Conservation (phyloP, 2,888 invertebrate species). For the Diachrysia chrysitis region DNA sequence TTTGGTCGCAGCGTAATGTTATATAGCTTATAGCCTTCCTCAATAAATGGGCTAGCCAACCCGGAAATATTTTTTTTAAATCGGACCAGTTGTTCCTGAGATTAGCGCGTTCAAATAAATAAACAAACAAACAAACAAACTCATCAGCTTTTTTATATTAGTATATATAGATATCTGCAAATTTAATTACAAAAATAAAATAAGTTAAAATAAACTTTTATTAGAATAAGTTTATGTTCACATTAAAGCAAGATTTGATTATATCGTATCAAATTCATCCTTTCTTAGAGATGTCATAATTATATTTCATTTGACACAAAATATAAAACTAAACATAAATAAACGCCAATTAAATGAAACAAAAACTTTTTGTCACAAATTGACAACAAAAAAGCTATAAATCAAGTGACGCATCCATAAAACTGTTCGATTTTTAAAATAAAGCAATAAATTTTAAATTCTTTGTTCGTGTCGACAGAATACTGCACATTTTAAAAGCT, state of each 20-base stretch:
- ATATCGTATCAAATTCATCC: conserved; percentile 11
- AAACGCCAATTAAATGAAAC: neutral
- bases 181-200: too few relatives aligned
- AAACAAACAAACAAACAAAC: too few relatives aligned
- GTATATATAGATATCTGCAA: too few relatives aligned
- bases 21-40: too few relatives aligned
- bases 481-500: conserved; percentile 65
- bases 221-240: conserved; percentile 29
- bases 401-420: conserved; percentile 54
- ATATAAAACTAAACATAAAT: conserved; percentile 7
- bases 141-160: too few relatives aligned
- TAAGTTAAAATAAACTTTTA: too few relatives aligned
- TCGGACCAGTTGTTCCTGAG: too few relatives aligned
- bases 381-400: conserved; percentile 48
- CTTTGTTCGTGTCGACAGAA: conserved; percentile 57
- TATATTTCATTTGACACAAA: conserved; percentile 40
- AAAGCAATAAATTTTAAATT: conserved; percentile 61
- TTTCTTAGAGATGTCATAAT: conserved; percentile 32
- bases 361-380: conserved; percentile 6
- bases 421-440: conserved; percentile 59
- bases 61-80: too few relatives aligned
- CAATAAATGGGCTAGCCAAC: too few relatives aligned
- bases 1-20: too few relatives aligned
- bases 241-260: conserved; percentile 18
- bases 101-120: too few relatives aligned